Percentiles rank a stretch among this genome's conserved stretches.
Conservation (phyloP, 2,113 vertebrate species). For the Salvelinus alpinus region DNA sequence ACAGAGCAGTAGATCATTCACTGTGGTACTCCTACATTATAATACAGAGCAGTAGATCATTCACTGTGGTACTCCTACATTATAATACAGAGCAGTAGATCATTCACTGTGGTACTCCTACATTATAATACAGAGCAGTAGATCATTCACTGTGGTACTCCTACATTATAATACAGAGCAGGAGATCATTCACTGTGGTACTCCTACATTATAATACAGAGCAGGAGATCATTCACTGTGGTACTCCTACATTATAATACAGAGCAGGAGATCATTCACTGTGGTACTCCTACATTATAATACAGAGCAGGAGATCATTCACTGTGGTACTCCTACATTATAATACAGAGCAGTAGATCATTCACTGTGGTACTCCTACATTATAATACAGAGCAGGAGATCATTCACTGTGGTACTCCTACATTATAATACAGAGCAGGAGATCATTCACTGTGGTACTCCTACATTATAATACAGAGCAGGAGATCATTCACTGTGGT, state of each 20-base stretch:
- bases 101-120: slow-evolving; percentile 7
- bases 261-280: background rate
- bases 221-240: slow-evolving; percentile 16
- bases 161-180: slow-evolving; percentile 27
- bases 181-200: slow-evolving; percentile 16
- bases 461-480: slow-evolving; percentile 30
- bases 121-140: background rate
- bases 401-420: slow-evolving; percentile 26
- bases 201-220: slow-evolving; percentile 31
- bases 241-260: slow-evolving; percentile 34
- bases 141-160: slow-evolving; percentile 32
- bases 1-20: slow-evolving; percentile 24
- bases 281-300: slow-evolving; percentile 36
- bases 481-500: slow-evolving; percentile 25
- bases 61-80: background rate
- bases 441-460: slow-evolving; percentile 21
- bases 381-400: slow-evolving; percentile 18
- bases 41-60: slow-evolving; percentile 25
- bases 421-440: slow-evolving; percentile 22
- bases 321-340: slow-evolving; percentile 36
- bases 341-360: slow-evolving; percentile 5
- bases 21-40: too few species aligned
- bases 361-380: slow-evolving; percentile 30
- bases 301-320: background rate
- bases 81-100: slow-evolving; percentile 10